Evolutionary conservation across 2,113 vertebrate species (phyloP).

Genomic region (Pogona vitticeps): DNA sequence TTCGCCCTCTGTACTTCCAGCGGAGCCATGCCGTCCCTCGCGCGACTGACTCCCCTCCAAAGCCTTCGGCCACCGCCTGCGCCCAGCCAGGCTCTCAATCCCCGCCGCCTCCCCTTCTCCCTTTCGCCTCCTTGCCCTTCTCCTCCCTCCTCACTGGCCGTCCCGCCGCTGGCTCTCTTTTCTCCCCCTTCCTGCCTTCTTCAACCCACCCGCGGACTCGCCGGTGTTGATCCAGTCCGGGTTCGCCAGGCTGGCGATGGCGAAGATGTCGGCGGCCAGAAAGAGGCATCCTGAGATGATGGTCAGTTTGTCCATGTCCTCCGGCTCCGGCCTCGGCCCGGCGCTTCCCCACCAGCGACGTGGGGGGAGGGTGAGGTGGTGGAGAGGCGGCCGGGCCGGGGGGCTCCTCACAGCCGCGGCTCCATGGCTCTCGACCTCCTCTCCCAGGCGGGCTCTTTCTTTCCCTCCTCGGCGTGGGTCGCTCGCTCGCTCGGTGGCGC

Average conservation of each 20-base stretch:
- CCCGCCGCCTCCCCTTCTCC: too few relatives aligned
- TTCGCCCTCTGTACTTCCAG: too few relatives aligned
- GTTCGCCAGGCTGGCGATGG: constrained; percentile 94
- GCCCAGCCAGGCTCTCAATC: too few relatives aligned
- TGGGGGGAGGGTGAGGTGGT: constrained; percentile 49
- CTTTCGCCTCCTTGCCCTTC: too few relatives aligned
- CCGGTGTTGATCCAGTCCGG: constrained; percentile 98
- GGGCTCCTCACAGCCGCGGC: constrained; percentile 70
- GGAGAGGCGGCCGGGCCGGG: constrained; percentile 64
- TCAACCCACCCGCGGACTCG: constrained; percentile 84
- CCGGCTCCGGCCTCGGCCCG: constrained; percentile 71
- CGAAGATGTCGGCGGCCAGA: constrained; percentile 94
- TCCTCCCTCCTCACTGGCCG: too few relatives aligned
- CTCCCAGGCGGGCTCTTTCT: constrained; percentile 56
- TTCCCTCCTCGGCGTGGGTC: constrained; percentile 17
- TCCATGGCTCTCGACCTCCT: constrained; percentile 65
- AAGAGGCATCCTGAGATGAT: constrained; percentile 97
- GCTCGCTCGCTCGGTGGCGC: constrained; percentile 2
- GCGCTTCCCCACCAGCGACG: constrained; percentile 61
- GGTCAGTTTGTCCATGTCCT: constrained; percentile 95
- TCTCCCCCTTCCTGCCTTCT: background rate
- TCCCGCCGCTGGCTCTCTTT: too few relatives aligned
- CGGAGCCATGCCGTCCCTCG: too few relatives aligned
- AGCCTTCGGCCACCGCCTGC: too few relatives aligned
- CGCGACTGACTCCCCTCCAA: too few relatives aligned